phyloP scores from a whole-genome alignment of 1,140 invertebrate genomes.

The Sitobion miscanthi region DNA sequence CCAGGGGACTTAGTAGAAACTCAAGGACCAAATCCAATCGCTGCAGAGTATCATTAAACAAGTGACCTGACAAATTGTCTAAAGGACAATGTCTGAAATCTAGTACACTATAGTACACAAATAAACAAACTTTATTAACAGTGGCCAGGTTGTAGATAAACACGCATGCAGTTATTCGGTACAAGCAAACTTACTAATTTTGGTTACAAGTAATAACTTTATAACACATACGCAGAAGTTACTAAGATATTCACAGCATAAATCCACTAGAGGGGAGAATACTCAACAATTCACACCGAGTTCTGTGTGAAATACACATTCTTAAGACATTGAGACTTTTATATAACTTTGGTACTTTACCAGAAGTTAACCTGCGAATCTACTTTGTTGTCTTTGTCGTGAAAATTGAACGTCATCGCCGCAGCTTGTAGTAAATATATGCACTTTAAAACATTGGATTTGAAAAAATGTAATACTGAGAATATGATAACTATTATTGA shows the following conservation, averaged over 20 bases:
- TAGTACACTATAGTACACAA: neutral
- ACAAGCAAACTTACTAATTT: neutral
- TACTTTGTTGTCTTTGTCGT: neutral
- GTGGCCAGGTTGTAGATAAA: neutral
- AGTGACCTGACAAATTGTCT: neutral
- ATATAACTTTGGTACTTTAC: neutral
- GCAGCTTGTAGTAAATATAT: neutral
- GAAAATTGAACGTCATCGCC: neutral
- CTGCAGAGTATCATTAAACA: neutral
- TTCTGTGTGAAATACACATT: neutral
- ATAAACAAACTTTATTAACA: neutral
- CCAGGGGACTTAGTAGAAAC: neutral
- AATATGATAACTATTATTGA: neutral
- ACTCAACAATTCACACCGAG: neutral
- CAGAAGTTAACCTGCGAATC: neutral
- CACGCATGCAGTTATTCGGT: neutral
- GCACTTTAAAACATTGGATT: neutral
- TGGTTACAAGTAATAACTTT: neutral
- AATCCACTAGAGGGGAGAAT: neutral
- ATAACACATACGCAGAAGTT: neutral
- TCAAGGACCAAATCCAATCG: neutral
- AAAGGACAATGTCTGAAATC: conserved; percentile 17
- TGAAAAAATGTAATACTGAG: neutral
- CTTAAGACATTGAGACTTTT: neutral
- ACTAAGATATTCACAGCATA: neutral